Percentiles rank a stretch among this genome's conserved stretches.
phyloP scores from a whole-genome alignment of 2,888 invertebrate species.

The Zelleria hepariella region DNA sequence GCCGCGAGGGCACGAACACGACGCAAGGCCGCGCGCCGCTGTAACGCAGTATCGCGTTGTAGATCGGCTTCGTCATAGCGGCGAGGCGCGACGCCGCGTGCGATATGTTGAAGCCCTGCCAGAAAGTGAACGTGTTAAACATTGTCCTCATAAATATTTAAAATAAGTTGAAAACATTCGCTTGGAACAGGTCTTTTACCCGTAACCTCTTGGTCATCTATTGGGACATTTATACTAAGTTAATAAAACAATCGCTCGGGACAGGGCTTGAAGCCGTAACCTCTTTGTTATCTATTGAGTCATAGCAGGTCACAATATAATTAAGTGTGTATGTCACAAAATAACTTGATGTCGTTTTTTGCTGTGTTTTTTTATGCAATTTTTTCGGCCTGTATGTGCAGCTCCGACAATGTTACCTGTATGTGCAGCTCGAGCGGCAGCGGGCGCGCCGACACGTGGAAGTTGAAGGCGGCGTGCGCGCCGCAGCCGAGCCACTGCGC shows the following conservation, averaged over 20 bases:
- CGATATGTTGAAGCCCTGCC: constrained; percentile 94
- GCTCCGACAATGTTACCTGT: constrained; percentile 48
- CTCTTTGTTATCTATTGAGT: too few species aligned
- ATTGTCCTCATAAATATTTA: too few species aligned
- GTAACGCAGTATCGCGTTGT: constrained; percentile 89
- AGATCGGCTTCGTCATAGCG: constrained; percentile 98
- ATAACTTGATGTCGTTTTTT: too few species aligned
- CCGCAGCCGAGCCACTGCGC: constrained; percentile 97
- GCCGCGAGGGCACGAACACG: constrained; percentile 89
- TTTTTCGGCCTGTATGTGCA: background rate
- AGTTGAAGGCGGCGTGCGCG: constrained; percentile 96
- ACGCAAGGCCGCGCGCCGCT: constrained; percentile 88
- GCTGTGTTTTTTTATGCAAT: too few species aligned
- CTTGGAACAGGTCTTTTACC: too few species aligned
- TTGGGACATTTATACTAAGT: too few species aligned
- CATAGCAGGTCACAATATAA: too few species aligned
- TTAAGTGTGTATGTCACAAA: too few species aligned
- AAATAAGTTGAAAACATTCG: too few species aligned
- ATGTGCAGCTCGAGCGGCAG: constrained; percentile 96
- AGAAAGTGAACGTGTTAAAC: background rate
- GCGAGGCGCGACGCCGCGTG: constrained; percentile 97
- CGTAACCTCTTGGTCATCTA: too few species aligned
- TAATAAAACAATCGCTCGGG: too few species aligned
- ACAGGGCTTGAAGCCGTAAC: too few species aligned
- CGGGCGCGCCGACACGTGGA: constrained; percentile 97